Base-by-base conservation (phyloP, 2,888 invertebrate genomes). In the Heliconius cydno region DNA sequence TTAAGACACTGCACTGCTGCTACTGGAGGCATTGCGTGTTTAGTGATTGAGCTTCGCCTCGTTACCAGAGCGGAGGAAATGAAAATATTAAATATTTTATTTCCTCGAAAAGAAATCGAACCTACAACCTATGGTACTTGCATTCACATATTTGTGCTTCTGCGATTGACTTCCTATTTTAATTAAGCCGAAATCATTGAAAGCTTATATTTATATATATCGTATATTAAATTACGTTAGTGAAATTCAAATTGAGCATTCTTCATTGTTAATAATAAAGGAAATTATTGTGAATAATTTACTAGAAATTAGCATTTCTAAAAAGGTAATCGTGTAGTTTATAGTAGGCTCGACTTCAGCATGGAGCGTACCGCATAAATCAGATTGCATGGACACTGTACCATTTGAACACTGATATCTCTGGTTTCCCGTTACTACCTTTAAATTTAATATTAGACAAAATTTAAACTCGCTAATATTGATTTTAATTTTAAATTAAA, bases 351-450 rank as follows among this genome's bases (percentile, higher is more conserved):
- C 78, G 85, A 86, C 87, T 88, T 89, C 88, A 87, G 88, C 88
- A 88, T 87, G 86, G 87, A 87, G 86, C 87, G 86, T 85, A 81
- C 88, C 89, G 90, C 91, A 92, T 93, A 93, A 92, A 92, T 92
- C 93, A 92, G 92, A 91, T 92, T 90, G 90, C 88, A 90, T 90
- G 92, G 91, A 91, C 92, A 92, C 89, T 90, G 88, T 88, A 90
- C 90, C 88, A 88, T 90, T 89, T 86, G 89, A 90, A 90, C 90
- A 88, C 88, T 86, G 83, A 88, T 89, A 90, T 90, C 86, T 83
- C 83, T 38, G 76, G 76, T 84, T 82, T 84, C 82, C 81, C 79
- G 83, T 85, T 85, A 81, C 52, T 66, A 79, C 81, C 85, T 82
- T 76, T 80, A 77, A 79, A 82, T 80, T 81, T 74, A 78, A 81